Conservation (phyloP, 2,113 vertebrate species). For the Misgurnus mizolepis region DNA sequence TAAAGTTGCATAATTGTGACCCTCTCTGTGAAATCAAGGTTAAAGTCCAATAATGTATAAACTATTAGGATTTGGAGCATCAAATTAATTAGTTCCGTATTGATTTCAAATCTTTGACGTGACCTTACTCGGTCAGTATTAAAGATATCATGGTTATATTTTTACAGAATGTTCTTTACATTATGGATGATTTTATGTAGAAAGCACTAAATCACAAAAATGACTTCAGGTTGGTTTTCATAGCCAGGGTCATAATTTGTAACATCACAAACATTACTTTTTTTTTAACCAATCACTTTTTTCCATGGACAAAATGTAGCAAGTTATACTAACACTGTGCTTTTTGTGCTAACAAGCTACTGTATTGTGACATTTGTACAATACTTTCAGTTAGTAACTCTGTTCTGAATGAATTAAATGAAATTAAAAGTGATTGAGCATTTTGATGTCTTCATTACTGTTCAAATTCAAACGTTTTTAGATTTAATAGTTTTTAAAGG, state of each 20-base stretch:
- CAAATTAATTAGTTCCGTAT: no score
- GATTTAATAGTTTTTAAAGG: no score
- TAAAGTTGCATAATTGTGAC: not conserved
- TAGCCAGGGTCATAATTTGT: not conserved
- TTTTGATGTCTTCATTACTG: not conserved
- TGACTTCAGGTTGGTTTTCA: no score
- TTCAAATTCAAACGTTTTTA: not conserved
- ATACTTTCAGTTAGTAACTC: not conserved
- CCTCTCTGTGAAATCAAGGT: no score
- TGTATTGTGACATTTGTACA: not conserved
- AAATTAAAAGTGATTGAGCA: not conserved
- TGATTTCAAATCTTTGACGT: no score
- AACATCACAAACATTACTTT: not conserved
- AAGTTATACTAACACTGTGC: slow-evolving; percentile 4
- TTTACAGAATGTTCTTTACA: no score
- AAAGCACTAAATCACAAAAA: no score
- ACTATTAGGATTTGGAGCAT: no score
- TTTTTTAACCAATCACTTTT: not conserved
- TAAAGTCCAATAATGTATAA: no score
- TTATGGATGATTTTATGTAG: no score
- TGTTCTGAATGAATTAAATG: not conserved
- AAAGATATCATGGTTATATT: no score
- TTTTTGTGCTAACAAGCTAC: not conserved
- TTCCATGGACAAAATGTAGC: not conserved
- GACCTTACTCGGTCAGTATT: no score